Percentiles rank a stretch among this genome's conserved stretches.
Evolutionary conservation across 2,797 vertebrate genomes (phyloP).

Genomic region (Pantherophis vulpinus): DNA sequence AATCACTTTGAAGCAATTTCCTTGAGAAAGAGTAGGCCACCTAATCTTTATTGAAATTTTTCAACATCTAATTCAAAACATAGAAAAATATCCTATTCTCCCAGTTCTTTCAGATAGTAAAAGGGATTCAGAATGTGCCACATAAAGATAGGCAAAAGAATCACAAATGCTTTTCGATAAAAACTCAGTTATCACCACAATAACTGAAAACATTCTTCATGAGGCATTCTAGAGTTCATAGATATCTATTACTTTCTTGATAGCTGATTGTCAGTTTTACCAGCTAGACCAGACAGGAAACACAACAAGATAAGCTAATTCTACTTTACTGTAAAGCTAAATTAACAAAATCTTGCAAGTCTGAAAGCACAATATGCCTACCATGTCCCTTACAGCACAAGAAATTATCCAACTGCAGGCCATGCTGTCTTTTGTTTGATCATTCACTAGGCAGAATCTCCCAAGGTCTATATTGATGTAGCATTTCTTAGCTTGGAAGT

Average conservation of each 20-base stretch:
- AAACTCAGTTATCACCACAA: neutral
- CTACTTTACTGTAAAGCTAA: neutral
- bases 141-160: neutral
- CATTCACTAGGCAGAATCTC: neutral
- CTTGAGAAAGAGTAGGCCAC: slow-evolving; percentile 79
- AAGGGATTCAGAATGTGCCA: slow-evolving; percentile 60
- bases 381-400: neutral
- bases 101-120: slow-evolving; percentile 65
- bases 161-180: neutral
- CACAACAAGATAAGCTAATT: neutral
- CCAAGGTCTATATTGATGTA: neutral
- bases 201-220: neutral
- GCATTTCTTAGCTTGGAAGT: neutral
- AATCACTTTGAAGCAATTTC: slow-evolving; percentile 85
- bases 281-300: neutral
- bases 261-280: neutral
- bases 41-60: slow-evolving; percentile 83
- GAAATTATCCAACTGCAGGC: neutral
- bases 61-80: slow-evolving; percentile 80
- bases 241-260: neutral
- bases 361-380: neutral
- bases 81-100: slow-evolving; percentile 64
- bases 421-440: neutral
- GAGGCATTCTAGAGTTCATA: neutral
- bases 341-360: neutral